Evolutionary conservation across 2,888 invertebrate genomes (phyloP), one percentile per base, ranked within the genome.

Genomic region (Pseudoips prasinana): DNA sequence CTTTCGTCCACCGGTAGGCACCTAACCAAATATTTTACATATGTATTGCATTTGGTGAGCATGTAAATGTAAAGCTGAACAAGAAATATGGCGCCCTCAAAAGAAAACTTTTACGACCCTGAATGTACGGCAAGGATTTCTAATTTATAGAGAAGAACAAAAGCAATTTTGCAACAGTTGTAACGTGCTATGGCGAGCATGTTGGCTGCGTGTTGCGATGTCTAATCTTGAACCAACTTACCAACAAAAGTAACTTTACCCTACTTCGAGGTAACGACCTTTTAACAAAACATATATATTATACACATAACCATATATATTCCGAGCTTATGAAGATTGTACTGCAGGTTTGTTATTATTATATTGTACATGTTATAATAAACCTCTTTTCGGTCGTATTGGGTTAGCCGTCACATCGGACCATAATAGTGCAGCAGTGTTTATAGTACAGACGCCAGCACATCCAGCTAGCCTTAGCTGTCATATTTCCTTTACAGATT

Each of bases 81-180:
- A 61, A 60, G 58, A 65, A 68, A 64, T 61, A 56, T 55, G 46
- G 44, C 41, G 46, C 39, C 43, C 39, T 57, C 50, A 41, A 49
- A 65, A 65, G 59, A 64, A 65, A 66, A 68, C 49, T 66, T 62
- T 51, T 32, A 41, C 42, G 52, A 58, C 51, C 48, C 53, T 58
- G 56, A 64, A 68, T 62, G 52, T 46, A 40, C 44, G 42, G 51
- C 46, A 65, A 70, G 69, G 64, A 73, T 75, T 75, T 63, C 57
- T 67, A 75, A 73, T 72, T 73, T 70, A 71, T 69, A 61, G 63
- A 64, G 63, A 64, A 66, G 58, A 76, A 78, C 73, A 75, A 75
- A 77, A 77, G 69, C 60, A 73, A 79, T 79, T 81, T 77, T 67
- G 67, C 63, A 70, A 70, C 67, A 66, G 67, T 73, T 73, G 68